phyloP scores from a whole-genome alignment of 2,113 vertebrate species.

The Rhabdornis inornatus region DNA sequence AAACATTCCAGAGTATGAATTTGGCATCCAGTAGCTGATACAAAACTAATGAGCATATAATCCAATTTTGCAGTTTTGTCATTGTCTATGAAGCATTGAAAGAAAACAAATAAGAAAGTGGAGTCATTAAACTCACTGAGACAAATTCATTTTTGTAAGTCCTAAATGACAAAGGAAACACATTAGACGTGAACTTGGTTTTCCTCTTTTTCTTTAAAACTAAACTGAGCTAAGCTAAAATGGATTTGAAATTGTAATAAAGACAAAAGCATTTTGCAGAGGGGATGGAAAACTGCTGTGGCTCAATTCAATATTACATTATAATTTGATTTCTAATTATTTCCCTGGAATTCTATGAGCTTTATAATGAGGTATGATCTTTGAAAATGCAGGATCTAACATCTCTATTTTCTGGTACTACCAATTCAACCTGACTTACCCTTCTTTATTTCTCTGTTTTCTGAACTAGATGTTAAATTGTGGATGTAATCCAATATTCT shows the following conservation, averaged over 20 bases:
- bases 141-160: constrained; percentile 28
- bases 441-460: not conserved
- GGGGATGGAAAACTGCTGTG: not conserved
- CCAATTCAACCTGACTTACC: not conserved
- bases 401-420: not conserved
- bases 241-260: not conserved
- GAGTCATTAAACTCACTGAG: constrained; percentile 4
- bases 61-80: constrained; percentile 26
- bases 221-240: not conserved
- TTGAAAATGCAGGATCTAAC: not conserved
- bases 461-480: not conserved
- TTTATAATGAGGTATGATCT: not conserved
- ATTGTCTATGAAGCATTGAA: not conserved
- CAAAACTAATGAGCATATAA: constrained; percentile 52
- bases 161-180: not conserved
- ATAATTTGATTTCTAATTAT: not conserved
- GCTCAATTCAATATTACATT: not conserved
- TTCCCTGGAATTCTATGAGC: not conserved
- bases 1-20: not conserved
- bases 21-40: not conserved
- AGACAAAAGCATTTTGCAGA: not conserved
- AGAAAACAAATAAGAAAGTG: constrained; percentile 26
- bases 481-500: not conserved
- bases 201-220: not conserved
- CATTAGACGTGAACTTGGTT: not conserved